Conservation (phyloP, 2,797 vertebrate genomes). For the Lemur catta region DNA sequence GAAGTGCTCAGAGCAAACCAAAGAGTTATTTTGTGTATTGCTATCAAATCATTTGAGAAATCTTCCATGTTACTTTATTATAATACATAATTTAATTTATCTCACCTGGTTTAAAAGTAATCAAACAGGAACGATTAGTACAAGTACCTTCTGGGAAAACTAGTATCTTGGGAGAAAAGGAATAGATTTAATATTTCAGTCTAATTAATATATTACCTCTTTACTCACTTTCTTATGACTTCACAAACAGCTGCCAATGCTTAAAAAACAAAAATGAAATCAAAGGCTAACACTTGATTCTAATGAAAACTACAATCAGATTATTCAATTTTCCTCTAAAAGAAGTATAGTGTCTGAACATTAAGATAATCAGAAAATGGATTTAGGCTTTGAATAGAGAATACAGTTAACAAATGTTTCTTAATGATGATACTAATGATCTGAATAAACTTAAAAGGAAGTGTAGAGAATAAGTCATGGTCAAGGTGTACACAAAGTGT, state of each 20-base stretch:
- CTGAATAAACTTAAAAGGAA: not conserved
- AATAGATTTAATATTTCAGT: conserved; percentile 77
- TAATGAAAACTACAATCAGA: not conserved
- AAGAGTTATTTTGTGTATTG: not conserved
- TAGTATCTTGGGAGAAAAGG: conserved; percentile 88
- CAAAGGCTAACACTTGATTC: not conserved
- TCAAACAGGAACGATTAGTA: conserved; percentile 97
- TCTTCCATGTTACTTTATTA: conserved; percentile 41
- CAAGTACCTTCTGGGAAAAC: conserved; percentile 99
- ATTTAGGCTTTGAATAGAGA: not conserved
- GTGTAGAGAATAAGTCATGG: not conserved
- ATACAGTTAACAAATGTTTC: not conserved
- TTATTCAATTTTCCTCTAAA: not conserved
- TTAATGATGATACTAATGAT: not conserved
- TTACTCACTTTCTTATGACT: conserved; percentile 39
- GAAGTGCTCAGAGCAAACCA: not conserved
- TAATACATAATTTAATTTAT: conserved; percentile 54
- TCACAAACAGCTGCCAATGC: conserved; percentile 16
- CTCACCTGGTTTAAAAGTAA: conserved; percentile 98
- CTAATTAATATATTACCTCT: conserved; percentile 55
- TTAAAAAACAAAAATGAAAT: conserved; percentile 28
- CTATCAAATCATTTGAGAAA: conserved; percentile 40
- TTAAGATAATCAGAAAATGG: not conserved
- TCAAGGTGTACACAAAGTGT: not conserved
- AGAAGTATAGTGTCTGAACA: not conserved